Percentiles rank a stretch among this genome's conserved stretches.
Conservation (phyloP, 2,797 vertebrate genomes). For the Peromyscus melanophrys region DNA sequence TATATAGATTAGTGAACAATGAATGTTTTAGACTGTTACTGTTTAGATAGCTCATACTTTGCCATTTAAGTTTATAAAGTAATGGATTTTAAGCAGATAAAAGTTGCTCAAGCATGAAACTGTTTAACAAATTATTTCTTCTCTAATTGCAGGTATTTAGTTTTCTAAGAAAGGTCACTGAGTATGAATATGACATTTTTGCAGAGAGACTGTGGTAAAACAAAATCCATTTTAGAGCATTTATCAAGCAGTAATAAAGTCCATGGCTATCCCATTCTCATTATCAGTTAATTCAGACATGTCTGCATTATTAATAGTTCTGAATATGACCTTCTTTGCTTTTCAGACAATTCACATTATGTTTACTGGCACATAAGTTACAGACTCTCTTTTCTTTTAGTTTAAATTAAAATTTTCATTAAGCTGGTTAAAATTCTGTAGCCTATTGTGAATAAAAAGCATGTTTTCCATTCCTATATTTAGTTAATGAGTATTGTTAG, state of each 20-base stretch:
- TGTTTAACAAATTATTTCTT: slow-evolving; percentile 87
- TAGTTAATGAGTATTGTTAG: background rate
- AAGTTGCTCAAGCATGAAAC: slow-evolving; percentile 77
- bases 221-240: slow-evolving; percentile 84
- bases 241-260: slow-evolving; percentile 84
- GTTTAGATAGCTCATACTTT: slow-evolving; percentile 57
- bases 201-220: slow-evolving; percentile 78
- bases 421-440: slow-evolving; percentile 54
- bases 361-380: slow-evolving; percentile 44
- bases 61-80: slow-evolving; percentile 79
- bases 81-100: slow-evolving; percentile 84
- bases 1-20: slow-evolving; percentile 39
- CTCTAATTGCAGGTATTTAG: slow-evolving; percentile 77
- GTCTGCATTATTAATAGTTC: slow-evolving; percentile 79
- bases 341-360: slow-evolving; percentile 74
- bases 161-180: slow-evolving; percentile 84
- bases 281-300: slow-evolving; percentile 80
- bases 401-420: slow-evolving; percentile 45
- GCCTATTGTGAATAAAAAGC: background rate
- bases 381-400: background rate
- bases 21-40: slow-evolving; percentile 11
- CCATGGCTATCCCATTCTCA: slow-evolving; percentile 78
- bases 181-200: slow-evolving; percentile 87
- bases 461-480: background rate
- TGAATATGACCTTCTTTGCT: slow-evolving; percentile 67